Base-by-base conservation (phyloP, 2,797 vertebrate genomes). In the Argya squamiceps region DNA sequence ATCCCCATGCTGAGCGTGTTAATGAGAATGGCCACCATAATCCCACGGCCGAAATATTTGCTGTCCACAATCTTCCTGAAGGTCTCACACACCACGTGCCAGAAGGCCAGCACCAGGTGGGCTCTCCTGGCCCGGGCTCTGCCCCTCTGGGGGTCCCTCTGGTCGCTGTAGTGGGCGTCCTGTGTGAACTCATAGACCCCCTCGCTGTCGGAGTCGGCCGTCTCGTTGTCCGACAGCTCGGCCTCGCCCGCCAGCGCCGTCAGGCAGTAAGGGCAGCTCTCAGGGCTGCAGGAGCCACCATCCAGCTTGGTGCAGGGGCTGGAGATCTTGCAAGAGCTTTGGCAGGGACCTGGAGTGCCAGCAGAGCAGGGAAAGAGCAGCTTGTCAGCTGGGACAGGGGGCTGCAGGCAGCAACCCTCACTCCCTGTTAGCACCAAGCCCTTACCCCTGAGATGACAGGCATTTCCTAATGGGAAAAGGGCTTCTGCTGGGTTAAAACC, bases 1-100 rank as follows among this genome's bases (percentile, higher is more conserved):
- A 99, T 99, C 32, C 99, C 99, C 99, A 99, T 99, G 98, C 99
- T 99, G 86, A 99, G 98, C 0, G 99, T 99, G 95, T 99, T 99
- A 93, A 99, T 99, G 82, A 99, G 98, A 93, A 99, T 99, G 83
- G 99, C 99, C 15, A 99, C 98, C 99, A 99, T 99, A 97, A 99
- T 99, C 60, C 99, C 99, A 22, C 98, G 98, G 53, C 98, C 98
- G 3, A 99, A 99, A 93, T 99, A 99, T 83, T 99, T 99, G 98
- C 99, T 99, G 97, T 99, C 99, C 91, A 99, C 99, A 1, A 99
- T 99, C 96, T 99, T 99, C 34, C 93, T 97, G 93, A 99, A 99
- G 2, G 99, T 99, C 93, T 99, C 98, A 2, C 99, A 99, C 96
- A 99, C 98, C 93, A 99, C 95, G 11, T 98, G 99, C 99, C 99